phyloP scores from a whole-genome alignment of 64 coral and sea anemone species.

The Acropora yongei region DNA sequence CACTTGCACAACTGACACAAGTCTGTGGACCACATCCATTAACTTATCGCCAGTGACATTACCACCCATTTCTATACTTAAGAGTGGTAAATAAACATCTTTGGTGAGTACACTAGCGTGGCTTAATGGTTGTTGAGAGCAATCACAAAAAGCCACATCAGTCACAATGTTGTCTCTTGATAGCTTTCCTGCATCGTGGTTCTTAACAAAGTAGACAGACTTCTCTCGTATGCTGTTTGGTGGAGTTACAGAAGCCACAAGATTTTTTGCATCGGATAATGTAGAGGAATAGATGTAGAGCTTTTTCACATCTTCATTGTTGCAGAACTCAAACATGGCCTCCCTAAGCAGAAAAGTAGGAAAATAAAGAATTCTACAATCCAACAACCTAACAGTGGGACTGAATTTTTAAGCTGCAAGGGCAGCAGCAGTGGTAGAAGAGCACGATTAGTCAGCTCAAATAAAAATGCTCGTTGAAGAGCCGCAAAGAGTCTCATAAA shows the following conservation, averaged over 20 bases:
- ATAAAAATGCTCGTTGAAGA: no score
- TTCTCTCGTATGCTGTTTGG: slow-evolving; percentile 79
- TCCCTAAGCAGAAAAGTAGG: slow-evolving; percentile 46
- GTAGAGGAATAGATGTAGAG: slow-evolving; percentile 77
- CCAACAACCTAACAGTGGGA: no score
- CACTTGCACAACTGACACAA: slow-evolving; percentile 88
- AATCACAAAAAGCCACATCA: slow-evolving; percentile 95
- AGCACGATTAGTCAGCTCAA: no score
- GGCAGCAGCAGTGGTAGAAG: no score
- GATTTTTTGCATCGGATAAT: slow-evolving; percentile 56
- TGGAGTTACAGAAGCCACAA: slow-evolving; percentile 79
- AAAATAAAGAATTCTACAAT: neutral
- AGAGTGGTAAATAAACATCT: slow-evolving; percentile 96
- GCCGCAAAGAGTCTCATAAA: no score
- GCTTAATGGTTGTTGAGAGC: slow-evolving; percentile 76
- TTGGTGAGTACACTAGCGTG: slow-evolving; percentile 77
- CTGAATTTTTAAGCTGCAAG: no score
- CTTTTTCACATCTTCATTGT: slow-evolving; percentile 91
- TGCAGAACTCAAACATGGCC: slow-evolving; percentile 99
- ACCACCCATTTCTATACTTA: slow-evolving; percentile 99
- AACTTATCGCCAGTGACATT: slow-evolving; percentile 95
- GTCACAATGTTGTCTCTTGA: slow-evolving; percentile 91
- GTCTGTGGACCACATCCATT: slow-evolving; percentile 96
- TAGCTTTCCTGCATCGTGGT: slow-evolving; percentile 75
- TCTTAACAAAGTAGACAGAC: slow-evolving; percentile 92